Percentiles rank a stretch among this genome's conserved stretches.
These are phyloP conservation scores for Oxyscelio sp. DNA, from an alignment of 2,888 invertebrate species.

Conservation along the genomic window DNA sequence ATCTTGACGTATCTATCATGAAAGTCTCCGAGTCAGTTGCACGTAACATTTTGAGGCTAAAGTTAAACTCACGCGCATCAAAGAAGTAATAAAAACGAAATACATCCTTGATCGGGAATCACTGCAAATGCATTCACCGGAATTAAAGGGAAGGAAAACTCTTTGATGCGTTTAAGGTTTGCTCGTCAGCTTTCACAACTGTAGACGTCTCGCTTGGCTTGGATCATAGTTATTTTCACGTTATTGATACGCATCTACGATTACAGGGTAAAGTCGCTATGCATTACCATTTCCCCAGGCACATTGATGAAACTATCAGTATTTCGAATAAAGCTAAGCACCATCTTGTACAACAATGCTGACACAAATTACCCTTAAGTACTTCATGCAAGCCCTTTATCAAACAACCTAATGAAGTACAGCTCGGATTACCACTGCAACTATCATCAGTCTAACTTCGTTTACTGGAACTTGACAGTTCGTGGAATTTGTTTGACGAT, in stretches of 20 bases:
- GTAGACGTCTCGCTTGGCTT: conserved; percentile 5
- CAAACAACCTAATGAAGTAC: conserved; percentile 15
- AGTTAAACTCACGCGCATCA: conserved; percentile 9
- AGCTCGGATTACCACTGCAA: conserved; percentile 6
- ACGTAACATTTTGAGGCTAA: conserved; percentile 17
- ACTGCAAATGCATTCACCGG: conserved; percentile 3
- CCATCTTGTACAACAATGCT: neutral
- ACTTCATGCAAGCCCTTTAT: conserved; percentile 28
- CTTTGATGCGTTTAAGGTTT: conserved; percentile 27
- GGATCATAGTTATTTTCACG: conserved; percentile 17
- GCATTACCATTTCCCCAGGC: conserved; percentile 1
- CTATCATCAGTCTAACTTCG: conserved; percentile 11
- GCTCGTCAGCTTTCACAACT: conserved; percentile 1
- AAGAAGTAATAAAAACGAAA: conserved; percentile 42
- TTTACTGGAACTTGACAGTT: conserved; percentile 3
- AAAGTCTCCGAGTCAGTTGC: conserved; percentile 21
- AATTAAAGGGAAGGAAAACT: conserved; percentile 9
- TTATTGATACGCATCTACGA: conserved; percentile 18
- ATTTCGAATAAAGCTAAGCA: conserved; percentile 15
- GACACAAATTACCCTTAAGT: neutral
- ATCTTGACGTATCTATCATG: conserved; percentile 13
- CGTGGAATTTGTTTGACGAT: conserved; percentile 12
- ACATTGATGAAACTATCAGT: conserved; percentile 10
- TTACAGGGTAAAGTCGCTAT: neutral
- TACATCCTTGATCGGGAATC: conserved; percentile 34